Evolutionary conservation across 2,113 vertebrate genomes (phyloP), one percentile per base, ranked within the genome.

Genomic region (Sisor rabdophorus): DNA sequence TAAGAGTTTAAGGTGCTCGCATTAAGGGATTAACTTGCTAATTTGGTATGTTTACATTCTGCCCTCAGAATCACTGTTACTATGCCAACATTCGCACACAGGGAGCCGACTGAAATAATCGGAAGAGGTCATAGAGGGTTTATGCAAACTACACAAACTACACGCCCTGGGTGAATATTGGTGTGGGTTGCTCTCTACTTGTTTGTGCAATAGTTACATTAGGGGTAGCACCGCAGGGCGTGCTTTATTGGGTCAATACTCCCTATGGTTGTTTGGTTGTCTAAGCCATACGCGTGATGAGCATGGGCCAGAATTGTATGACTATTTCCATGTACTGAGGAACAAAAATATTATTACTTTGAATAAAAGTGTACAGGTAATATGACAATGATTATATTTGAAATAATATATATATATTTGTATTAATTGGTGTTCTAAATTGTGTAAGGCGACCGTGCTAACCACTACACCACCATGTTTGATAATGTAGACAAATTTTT

Each of bases 41-140:
- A 59, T 50, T 73, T 59, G 11, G 67, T 22, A 32, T 36, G 22
- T 40, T n/a, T 48, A 58, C 60, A 65, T 11, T 0, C 11, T 10
- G 20, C 30, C 67, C 53, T 22, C 56, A n/a, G 28, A 47, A 22
- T 24, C 70, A 56, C 71, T 32, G 77, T 71, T 80, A 22, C 73
- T 65, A 70, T 72, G 79, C 50, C 73, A 55, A 48, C 74, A 40
- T 64, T 55, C 28, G 4, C 24, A 64, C 8, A 61, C 36, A 30
- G 30, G 11, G 48, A 60, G 10, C 17, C 11, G 2, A 13, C 40
- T 32, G 36, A 58, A 44, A 65, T 73, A 55, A 71, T 71, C 30
- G 52, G 60, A 17, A 60, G 54, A 24, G 63, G 47, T 78, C 28
- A 52, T 73, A 60, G 55, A 55, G 28, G 11, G 55, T 44, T 68